Evolutionary conservation across 2,888 invertebrate genomes (phyloP).

Genomic region (Agrochola macilenta): DNA sequence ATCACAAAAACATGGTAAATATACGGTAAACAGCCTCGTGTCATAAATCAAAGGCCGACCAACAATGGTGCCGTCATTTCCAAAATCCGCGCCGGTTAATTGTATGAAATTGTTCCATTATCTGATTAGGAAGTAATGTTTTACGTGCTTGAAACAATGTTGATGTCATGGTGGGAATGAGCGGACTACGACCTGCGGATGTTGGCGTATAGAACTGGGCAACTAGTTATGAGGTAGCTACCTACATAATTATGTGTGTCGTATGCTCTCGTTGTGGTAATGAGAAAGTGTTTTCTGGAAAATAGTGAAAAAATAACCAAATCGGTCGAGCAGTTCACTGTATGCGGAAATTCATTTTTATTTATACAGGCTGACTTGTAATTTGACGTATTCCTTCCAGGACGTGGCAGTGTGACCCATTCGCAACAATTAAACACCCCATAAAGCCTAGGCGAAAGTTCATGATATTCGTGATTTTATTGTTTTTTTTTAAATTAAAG

Average conservation of each 20-base stretch:
- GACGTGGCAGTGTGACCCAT: no score
- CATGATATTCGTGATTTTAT: no score
- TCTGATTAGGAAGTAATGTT: constrained; percentile 87
- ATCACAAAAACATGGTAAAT: constrained; percentile 34
- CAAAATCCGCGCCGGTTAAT: constrained; percentile 66
- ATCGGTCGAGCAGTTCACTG: no score
- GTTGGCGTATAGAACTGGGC: constrained; percentile 35
- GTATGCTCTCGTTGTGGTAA: neutral
- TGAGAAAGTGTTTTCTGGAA: constrained; percentile 14
- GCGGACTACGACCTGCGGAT: constrained; percentile 70
- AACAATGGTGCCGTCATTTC: constrained; percentile 59
- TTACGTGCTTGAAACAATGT: constrained; percentile 75
- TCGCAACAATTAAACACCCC: no score
- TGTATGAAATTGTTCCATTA: constrained; percentile 71
- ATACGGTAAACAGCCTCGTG: constrained; percentile 57
- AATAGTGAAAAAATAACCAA: neutral
- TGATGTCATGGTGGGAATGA: constrained; percentile 70
- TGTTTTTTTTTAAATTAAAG: no score
- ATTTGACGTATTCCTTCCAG: no score
- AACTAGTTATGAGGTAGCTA: constrained; percentile 4
- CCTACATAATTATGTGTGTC: constrained; percentile 8
- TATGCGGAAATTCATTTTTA: no score
- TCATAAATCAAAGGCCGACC: constrained; percentile 61
- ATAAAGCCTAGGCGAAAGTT: no score
- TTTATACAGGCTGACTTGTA: no score